Conservation (phyloP, 2,797 vertebrate genomes). For the Chelmon rostratus region DNA sequence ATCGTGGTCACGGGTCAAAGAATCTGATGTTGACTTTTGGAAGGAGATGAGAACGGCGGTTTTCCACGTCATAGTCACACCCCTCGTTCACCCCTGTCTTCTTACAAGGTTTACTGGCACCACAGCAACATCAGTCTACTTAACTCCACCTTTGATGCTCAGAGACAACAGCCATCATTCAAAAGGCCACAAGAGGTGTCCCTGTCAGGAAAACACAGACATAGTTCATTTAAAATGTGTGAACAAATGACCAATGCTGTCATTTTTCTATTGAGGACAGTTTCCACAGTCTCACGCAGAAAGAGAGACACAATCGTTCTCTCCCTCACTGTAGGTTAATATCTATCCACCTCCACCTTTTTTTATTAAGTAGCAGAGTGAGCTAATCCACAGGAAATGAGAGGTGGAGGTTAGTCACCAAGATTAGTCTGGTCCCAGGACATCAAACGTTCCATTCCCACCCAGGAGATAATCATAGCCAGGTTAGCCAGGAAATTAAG, state of each 20-base stretch:
- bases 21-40: neutral
- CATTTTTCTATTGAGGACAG: neutral
- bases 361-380: conserved; percentile 84
- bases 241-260: neutral
- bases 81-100: neutral
- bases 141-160: neutral
- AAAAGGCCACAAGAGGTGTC: neutral
- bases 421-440: conserved; percentile 85
- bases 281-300: conserved; percentile 7
- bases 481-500: conserved; percentile 87
- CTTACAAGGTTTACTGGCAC: neutral
- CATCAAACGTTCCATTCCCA: conserved; percentile 91
- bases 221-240: neutral
- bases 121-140: neutral
- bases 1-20: neutral
- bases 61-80: neutral
- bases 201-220: conserved; percentile 1
- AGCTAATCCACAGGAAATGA: conserved; percentile 92
- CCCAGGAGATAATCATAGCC: conserved; percentile 89
- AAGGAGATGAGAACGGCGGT: neutral
- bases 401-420: conserved; percentile 91
- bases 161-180: conserved; percentile 3
- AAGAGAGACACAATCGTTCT: conserved; percentile 16
- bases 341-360: conserved; percentile 61
- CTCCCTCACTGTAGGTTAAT: conserved; percentile 42